These are phyloP conservation scores for Hermetia illucens DNA, from an alignment of 1,140 invertebrate species.

Conservation along the genomic window DNA sequence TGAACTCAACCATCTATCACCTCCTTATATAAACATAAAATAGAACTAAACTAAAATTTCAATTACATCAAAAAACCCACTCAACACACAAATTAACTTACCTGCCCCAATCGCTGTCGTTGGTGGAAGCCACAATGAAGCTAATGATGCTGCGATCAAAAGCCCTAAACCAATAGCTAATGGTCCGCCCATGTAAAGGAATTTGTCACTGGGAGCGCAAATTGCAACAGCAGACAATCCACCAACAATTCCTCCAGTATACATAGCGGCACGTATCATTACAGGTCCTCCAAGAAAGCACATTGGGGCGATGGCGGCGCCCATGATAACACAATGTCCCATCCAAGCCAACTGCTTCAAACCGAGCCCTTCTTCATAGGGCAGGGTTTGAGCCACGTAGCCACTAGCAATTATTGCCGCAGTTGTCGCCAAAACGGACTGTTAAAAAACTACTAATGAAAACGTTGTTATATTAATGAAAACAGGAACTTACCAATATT, in stretches of 20 bases:
- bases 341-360: constrained; percentile 89
- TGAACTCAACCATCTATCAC: too few relatives aligned
- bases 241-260: constrained; percentile 87
- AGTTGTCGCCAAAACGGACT: constrained; percentile 69
- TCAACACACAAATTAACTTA: too few relatives aligned
- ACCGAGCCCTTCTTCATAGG: constrained; percentile 72
- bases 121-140: constrained; percentile 82
- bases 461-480: constrained; percentile 2
- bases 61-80: too few relatives aligned
- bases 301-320: constrained; percentile 82
- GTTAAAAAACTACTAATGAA: constrained; percentile 17
- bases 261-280: constrained; percentile 77
- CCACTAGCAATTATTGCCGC: constrained; percentile 85
- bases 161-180: constrained; percentile 91
- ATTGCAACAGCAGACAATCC: constrained; percentile 83
- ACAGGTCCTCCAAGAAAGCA: constrained; percentile 83
- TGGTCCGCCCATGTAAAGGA: constrained; percentile 86
- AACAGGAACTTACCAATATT: constrained; percentile 54
- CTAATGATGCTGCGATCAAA: constrained; percentile 84
- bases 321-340: constrained; percentile 75
- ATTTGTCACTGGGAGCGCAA: constrained; percentile 94
- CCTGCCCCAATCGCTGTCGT: constrained; percentile 71
- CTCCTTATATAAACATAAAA: too few relatives aligned
- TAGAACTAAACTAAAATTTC: too few relatives aligned
- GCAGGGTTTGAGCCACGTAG: constrained; percentile 60